Evolutionary conservation across 2,113 vertebrate species (phyloP).

Genomic region (Gnathonemus longibarbis): DNA sequence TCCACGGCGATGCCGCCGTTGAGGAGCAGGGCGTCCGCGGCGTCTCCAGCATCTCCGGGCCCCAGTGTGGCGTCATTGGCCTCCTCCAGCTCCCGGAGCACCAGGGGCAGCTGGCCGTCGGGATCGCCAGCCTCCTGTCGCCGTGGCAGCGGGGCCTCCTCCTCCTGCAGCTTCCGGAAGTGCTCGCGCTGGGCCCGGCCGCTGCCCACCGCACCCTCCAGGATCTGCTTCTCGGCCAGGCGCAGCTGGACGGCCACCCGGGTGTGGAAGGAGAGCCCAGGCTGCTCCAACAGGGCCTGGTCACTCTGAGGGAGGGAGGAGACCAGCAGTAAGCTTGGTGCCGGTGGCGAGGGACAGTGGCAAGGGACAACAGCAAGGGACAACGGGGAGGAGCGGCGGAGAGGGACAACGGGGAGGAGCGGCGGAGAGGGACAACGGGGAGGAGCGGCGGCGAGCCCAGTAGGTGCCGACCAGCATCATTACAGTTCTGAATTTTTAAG

Average conservation of each 20-base stretch:
- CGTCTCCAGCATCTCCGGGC: conserved; percentile 44
- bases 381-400: no score
- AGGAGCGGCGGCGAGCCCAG: no score
- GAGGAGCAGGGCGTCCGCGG: conserved; percentile 43
- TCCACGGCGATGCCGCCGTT: conserved; percentile 52
- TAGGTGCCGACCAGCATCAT: no score
- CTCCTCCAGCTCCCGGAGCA: conserved; percentile 73
- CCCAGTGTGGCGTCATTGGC: conserved; percentile 54
- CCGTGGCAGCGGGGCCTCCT: conserved; percentile 63
- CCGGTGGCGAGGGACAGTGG: no score
- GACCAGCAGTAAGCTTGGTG: background rate
- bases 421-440: no score
- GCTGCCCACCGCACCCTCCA: conserved; percentile 73
- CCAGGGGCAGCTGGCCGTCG: conserved; percentile 77
- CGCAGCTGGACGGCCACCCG: conserved; percentile 78
- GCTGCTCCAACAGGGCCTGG: conserved; percentile 66
- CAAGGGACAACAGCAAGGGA: no score
- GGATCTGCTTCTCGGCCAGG: conserved; percentile 89
- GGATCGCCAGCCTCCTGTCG: conserved; percentile 73
- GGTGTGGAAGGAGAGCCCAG: conserved; percentile 67
- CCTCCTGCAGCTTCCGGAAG: conserved; percentile 70
- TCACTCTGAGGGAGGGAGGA: conserved; percentile 66
- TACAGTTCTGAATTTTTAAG: no score
- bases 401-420: no score
- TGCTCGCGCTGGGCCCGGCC: conserved; percentile 66